Evolutionary conservation across 2,113 vertebrate genomes (phyloP).

Genomic region (Aphyosemion australe): DNA sequence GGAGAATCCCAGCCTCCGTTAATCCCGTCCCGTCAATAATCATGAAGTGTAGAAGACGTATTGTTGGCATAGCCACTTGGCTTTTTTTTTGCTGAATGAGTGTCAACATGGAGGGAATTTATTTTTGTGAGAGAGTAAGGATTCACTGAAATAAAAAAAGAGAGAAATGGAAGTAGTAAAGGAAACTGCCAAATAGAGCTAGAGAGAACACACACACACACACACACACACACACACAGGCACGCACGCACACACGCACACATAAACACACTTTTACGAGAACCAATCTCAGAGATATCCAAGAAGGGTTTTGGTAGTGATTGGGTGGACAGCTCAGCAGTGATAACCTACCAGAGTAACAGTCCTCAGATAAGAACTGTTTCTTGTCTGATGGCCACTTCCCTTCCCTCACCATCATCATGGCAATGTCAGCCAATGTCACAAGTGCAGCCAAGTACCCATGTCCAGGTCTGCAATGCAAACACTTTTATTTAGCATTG

Average conservation of each 20-base stretch:
- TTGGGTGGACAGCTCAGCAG: slow-evolving; percentile 64
- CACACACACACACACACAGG: slow-evolving; percentile 9
- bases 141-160: slow-evolving; percentile 49
- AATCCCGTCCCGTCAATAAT: slow-evolving; percentile 74
- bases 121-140: slow-evolving; percentile 55
- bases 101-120: slow-evolving; percentile 65
- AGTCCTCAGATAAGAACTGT: slow-evolving; percentile 66
- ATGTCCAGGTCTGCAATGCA: slow-evolving; percentile 26
- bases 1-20: slow-evolving; percentile 68
- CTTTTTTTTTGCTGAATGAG: slow-evolving; percentile 63
- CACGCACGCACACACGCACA: slow-evolving; percentile 20
- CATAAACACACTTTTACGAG: slow-evolving; percentile 39
- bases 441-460: slow-evolving; percentile 44
- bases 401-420: slow-evolving; percentile 47
- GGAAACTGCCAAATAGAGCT: neutral
- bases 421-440: slow-evolving; percentile 69
- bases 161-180: slow-evolving; percentile 19
- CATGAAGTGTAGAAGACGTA: slow-evolving; percentile 66
- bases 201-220: slow-evolving; percentile 8
- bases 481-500: slow-evolving; percentile 10
- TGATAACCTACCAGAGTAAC: slow-evolving; percentile 66
- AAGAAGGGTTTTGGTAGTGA: slow-evolving; percentile 66
- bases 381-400: slow-evolving; percentile 67
- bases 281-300: slow-evolving; percentile 69
- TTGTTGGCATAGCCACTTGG: slow-evolving; percentile 64